Evolutionary conservation across 2,888 invertebrate genomes (phyloP).

Genomic region (Erynnis tages): DNA sequence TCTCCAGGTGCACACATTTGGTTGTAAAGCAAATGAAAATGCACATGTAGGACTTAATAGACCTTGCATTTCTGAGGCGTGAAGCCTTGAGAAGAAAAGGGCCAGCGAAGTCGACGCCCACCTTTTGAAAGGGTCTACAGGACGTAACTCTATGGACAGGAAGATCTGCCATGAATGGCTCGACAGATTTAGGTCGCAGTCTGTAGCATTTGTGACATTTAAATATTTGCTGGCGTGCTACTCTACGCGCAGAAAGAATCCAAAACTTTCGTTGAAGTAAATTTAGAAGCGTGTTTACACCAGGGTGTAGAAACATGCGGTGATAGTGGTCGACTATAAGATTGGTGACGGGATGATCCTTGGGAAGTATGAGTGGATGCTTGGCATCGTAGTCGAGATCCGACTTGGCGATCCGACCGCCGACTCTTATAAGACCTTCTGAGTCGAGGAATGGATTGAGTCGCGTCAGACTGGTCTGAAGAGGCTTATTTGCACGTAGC

Average conservation of each 20-base stretch:
- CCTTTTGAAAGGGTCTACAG: slow-evolving; percentile 10
- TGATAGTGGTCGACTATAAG: slow-evolving; percentile 1
- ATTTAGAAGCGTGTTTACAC: neutral
- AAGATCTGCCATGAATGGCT: slow-evolving; percentile 9
- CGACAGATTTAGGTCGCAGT: slow-evolving; percentile 5
- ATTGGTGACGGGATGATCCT: neutral
- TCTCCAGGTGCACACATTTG: slow-evolving; percentile 34
- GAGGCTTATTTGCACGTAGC: neutral
- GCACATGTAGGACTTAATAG: slow-evolving; percentile 1
- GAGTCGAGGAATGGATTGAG: slow-evolving; percentile 8
- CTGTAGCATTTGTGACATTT: neutral
- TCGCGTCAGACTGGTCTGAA: neutral
- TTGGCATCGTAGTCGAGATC: slow-evolving; percentile 1
- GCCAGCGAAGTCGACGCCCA: slow-evolving; percentile 26
- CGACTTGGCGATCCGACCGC: neutral
- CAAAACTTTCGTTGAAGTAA: slow-evolving; percentile 10
- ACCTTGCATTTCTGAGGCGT: neutral
- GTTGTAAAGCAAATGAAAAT: slow-evolving; percentile 36
- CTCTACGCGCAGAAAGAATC: slow-evolving; percentile 3
- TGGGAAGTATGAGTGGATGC: neutral
- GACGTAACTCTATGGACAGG: slow-evolving; percentile 3
- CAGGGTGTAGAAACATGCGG: slow-evolving; percentile 1
- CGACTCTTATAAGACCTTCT: neutral
- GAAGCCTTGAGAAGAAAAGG: slow-evolving; percentile 4
- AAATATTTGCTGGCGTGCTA: neutral